phyloP scores from a whole-genome alignment of 2,888 invertebrate species.

The Tinea trinotella region DNA sequence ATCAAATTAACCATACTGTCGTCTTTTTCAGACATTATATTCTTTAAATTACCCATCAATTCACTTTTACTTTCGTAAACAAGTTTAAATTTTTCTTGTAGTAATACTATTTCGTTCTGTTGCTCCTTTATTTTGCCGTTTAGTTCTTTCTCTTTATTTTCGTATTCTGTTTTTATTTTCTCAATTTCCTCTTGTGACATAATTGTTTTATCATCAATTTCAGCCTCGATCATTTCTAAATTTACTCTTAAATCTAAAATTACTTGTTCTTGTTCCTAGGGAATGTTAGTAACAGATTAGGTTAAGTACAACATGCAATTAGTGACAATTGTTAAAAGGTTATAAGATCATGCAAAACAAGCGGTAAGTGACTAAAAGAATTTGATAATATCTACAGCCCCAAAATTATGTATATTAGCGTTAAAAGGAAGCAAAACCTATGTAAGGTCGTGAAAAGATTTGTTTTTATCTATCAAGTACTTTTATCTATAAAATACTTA shows the following conservation, averaged over 20 bases:
- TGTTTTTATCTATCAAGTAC: too few species aligned
- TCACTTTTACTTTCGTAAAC: conserved; percentile 42
- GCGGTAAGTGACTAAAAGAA: too few species aligned
- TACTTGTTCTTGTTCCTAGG: background rate
- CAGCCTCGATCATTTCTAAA: conserved; percentile 38
- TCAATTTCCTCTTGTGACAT: conserved; percentile 28
- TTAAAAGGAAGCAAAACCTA: too few species aligned
- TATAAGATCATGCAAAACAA: too few species aligned
- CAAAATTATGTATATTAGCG: too few species aligned
- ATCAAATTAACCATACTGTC: conserved; percentile 44
- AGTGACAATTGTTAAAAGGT: too few species aligned
- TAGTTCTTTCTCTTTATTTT: conserved; percentile 42
- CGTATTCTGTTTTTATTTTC: conserved; percentile 46
- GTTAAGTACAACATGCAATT: too few species aligned
- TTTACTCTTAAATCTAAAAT: conserved; percentile 38
- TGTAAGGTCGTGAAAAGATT: too few species aligned
- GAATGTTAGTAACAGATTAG: background rate
- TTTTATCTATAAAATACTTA: too few species aligned
- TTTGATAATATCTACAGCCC: too few species aligned
- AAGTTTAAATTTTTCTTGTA: conserved; percentile 56
- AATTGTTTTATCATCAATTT: conserved; percentile 23
- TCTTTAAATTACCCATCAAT: conserved; percentile 41
- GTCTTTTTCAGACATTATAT: conserved; percentile 44
- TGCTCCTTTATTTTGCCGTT: conserved; percentile 49
- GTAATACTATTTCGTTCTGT: conserved; percentile 40